A percentile compares a stretch with the other conserved stretches of the same genome.
These are phyloP conservation scores for Rhamnusium bicolor DNA, from an alignment of 2,888 invertebrate genomes.

Conservation along the genomic window DNA sequence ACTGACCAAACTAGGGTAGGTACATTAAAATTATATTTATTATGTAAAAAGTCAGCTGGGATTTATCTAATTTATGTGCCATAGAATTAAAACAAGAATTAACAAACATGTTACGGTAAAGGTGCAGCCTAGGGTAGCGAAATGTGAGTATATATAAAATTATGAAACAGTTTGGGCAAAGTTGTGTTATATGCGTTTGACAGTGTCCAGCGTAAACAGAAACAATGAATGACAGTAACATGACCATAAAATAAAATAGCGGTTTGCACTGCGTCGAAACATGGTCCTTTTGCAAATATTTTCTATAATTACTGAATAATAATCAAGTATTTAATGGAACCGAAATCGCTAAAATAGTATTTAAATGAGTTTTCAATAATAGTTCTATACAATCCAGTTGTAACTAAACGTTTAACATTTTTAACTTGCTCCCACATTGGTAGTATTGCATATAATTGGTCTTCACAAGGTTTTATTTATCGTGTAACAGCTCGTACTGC, in stretches of 20 bases:
- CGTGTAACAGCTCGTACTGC: constrained; percentile 1
- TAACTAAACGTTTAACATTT: constrained; percentile 11
- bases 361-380: constrained; percentile 18
- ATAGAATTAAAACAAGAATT: not conserved
- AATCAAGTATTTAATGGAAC: constrained; percentile 30
- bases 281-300: constrained; percentile 11
- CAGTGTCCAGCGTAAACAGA: constrained; percentile 27
- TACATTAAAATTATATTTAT: not conserved
- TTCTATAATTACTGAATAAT: constrained; percentile 34
- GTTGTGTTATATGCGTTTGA: constrained; percentile 17
- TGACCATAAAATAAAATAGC: constrained; percentile 26
- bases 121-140: constrained; percentile 27
- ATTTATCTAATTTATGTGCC: constrained; percentile 1
- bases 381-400: not conserved
- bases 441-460: constrained; percentile 1
- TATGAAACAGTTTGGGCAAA: constrained; percentile 20
- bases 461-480: constrained; percentile 1
- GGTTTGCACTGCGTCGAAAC: constrained; percentile 21
- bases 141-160: constrained; percentile 35
- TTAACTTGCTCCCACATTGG: constrained; percentile 23
- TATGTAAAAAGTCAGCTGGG: too few relatives aligned
- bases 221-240: constrained; percentile 6
- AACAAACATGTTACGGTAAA: not conserved
- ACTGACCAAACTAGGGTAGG: not conserved
- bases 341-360: constrained; percentile 16